Conservation (phyloP, 2,113 vertebrate genomes). For the Urocitellus parryii region DNA sequence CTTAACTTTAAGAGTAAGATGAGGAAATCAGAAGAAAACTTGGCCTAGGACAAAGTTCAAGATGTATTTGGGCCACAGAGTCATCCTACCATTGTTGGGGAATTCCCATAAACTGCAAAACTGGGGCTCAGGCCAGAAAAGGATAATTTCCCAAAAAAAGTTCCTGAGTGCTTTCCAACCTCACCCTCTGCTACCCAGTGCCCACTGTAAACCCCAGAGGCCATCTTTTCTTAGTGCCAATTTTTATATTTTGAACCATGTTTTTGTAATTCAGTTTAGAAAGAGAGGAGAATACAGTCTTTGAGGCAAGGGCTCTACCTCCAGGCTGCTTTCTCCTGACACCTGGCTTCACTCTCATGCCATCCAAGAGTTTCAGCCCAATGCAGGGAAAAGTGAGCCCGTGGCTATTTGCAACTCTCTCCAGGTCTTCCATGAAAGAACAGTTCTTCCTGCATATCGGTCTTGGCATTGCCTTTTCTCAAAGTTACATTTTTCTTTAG, state of each 20-base stretch:
- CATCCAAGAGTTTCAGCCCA: not conserved
- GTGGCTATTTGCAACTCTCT: not conserved
- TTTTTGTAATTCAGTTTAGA: not conserved
- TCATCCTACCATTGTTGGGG: not conserved
- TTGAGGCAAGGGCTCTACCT: not conserved
- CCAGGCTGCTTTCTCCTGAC: not conserved
- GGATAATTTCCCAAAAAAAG: not conserved
- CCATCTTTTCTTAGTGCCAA: not conserved
- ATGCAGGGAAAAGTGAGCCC: not conserved
- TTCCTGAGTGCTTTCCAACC: not conserved
- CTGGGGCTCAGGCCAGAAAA: not conserved
- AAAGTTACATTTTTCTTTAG: not conserved
- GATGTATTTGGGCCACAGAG: not conserved
- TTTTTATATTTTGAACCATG: not conserved
- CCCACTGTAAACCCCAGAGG: not conserved
- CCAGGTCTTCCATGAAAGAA: not conserved
- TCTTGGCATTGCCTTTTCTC: not conserved
- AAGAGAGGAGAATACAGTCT: not conserved
- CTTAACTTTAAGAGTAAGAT: not conserved
- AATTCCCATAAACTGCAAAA: not conserved
- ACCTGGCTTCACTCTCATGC: not conserved
- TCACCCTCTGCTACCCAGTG: not conserved
- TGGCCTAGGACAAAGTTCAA: not conserved
- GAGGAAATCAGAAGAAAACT: conserved; percentile 7
- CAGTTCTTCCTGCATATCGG: rapidly evolving